A percentile compares a stretch with the other conserved stretches of the same genome.
phyloP scores from a whole-genome alignment of 2,797 vertebrate genomes.

The Pipistrellus pygmaeus region DNA sequence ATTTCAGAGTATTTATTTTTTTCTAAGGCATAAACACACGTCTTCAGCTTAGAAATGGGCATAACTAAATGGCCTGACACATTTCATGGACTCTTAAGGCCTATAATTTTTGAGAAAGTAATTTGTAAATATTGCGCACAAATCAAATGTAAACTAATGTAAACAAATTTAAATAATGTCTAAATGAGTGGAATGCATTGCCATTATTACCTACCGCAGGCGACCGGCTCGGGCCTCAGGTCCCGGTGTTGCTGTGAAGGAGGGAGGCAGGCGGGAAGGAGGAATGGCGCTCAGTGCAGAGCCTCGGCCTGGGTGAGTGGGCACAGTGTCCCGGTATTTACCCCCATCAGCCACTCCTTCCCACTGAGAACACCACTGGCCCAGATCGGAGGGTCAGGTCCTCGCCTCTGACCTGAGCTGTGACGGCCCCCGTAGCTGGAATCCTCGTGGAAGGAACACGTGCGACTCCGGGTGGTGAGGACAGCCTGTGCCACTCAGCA shows the following conservation, averaged over 20 bases:
- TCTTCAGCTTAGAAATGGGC: not conserved
- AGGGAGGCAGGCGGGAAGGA: not conserved
- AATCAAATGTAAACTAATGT: not conserved
- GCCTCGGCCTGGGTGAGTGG: not conserved
- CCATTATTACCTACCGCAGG: not conserved
- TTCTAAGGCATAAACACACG: not conserved
- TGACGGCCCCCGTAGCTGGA: no score
- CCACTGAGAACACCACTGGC: not conserved
- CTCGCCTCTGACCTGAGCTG: not conserved
- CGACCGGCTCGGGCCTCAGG: not conserved
- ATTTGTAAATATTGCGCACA: not conserved
- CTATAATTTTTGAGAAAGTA: not conserved
- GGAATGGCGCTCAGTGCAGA: no score
- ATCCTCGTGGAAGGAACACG: not conserved
- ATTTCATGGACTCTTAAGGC: not conserved
- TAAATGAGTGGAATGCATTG: not conserved
- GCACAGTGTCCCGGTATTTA: not conserved
- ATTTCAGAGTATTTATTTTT: slow-evolving; percentile 5
- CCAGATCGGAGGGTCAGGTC: not conserved
- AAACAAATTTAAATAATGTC: not conserved
- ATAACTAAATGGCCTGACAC: not conserved
- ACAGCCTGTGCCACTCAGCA: not conserved
- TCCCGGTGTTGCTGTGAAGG: not conserved
- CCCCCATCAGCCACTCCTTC: not conserved
- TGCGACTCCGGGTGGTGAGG: not conserved